Base-by-base conservation (phyloP, 2,888 invertebrate genomes). In the Erynnis tages region DNA sequence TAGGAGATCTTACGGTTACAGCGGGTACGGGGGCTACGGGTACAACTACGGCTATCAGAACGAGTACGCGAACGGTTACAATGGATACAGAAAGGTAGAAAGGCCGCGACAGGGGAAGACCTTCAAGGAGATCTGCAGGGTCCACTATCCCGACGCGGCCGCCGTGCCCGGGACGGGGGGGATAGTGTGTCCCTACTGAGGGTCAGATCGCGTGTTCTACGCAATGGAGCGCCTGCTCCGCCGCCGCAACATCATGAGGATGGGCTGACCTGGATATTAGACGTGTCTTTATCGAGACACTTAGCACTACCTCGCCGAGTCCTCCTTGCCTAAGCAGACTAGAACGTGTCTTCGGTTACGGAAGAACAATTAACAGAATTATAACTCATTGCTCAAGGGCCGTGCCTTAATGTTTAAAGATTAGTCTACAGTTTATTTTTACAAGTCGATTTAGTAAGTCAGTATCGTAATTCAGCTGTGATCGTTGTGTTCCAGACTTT, bases 101-200 rank as follows among this genome's bases (percentile, higher is more conserved):
- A 64, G 73, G 7, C 62, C 75, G 57, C 67, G 79, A 66, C 64
- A 91, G 81, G 80, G 75, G 25, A 91, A 92, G 62, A 90, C 93
- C 1, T 95, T 92, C 79, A 93, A 92, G 67, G 91, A 93, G 44
- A 92, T 95, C 58, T 95, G 95, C 69, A 89, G 92, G 52, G 91
- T 94, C 4, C 91, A 94, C 59, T 92, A 82, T 90, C 93, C 63
- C 82, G 91, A 76, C 66, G 91, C 93, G 0, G 65, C 68, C 19
- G 77, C 76, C 2, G 63, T 71, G 29, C 93, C 63, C 80, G 92
- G 78, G 56, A 90, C 92, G 0, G 90, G 91, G 0, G 92, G 91
- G 35, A 91, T 93, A 19, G 85, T 92, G 55, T 94, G 93, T 73
- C 92, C 92, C 50, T 92, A 91, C 82, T 91, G 83, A 89, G 85